Evolutionary conservation across 2,888 invertebrate species (phyloP).

Genomic region (Rhingia campestris): DNA sequence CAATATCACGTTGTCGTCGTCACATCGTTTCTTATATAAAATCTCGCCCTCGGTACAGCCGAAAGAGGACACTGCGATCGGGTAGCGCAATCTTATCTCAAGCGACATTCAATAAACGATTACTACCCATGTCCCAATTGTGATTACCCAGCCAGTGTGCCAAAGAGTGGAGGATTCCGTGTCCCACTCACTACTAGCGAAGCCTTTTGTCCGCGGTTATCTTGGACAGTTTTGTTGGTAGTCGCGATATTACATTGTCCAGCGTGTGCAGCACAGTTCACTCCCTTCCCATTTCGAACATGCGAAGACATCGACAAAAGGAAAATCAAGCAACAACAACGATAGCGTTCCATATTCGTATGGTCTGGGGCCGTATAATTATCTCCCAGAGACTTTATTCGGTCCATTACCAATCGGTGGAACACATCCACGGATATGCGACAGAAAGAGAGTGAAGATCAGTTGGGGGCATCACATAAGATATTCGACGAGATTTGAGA

Average conservation of each 20-base stretch:
- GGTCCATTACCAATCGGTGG: slow-evolving; percentile 61
- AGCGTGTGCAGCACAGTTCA: slow-evolving; percentile 5
- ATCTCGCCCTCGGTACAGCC: neutral
- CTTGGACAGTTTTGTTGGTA: slow-evolving; percentile 60
- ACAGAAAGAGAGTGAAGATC: slow-evolving; percentile 57
- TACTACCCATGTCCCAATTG: slow-evolving; percentile 79
- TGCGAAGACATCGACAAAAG: slow-evolving; percentile 68
- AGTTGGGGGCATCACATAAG: slow-evolving; percentile 61
- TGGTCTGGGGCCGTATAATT: slow-evolving; percentile 59
- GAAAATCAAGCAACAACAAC: slow-evolving; percentile 58
- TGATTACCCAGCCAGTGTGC: slow-evolving; percentile 74
- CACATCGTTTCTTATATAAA: neutral
- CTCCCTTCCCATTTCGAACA: slow-evolving; percentile 15
- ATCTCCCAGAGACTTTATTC: slow-evolving; percentile 62
- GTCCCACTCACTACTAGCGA: slow-evolving; percentile 45
- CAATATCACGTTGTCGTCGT: slow-evolving; percentile 40
- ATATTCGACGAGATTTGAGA: slow-evolving; percentile 44
- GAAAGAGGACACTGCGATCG: slow-evolving; percentile 17
- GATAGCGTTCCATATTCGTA: slow-evolving; percentile 38
- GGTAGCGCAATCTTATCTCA: slow-evolving; percentile 78
- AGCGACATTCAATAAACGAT: slow-evolving; percentile 79
- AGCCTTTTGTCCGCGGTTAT: slow-evolving; percentile 59
- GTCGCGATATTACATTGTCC: slow-evolving; percentile 63
- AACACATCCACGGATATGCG: slow-evolving; percentile 11
- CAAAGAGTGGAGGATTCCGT: slow-evolving; percentile 48